A percentile compares a stretch with the other conserved stretches of the same genome.
Conservation (phyloP, 2,113 vertebrate species). For the Syngnathoides biaculeatus region DNA sequence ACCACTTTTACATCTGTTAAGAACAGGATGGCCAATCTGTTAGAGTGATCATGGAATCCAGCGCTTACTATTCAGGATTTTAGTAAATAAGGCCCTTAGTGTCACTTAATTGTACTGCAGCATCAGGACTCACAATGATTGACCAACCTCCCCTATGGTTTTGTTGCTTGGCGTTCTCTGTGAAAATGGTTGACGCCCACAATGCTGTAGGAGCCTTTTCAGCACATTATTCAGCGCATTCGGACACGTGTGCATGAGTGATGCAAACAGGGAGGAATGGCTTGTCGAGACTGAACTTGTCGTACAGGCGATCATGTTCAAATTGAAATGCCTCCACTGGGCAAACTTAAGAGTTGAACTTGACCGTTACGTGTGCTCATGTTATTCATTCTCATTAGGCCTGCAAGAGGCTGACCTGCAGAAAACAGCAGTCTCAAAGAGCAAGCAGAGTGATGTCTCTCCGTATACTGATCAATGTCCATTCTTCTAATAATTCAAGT, state of each 20-base stretch:
- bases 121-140: neutral
- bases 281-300: slow-evolving; percentile 40
- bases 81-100: neutral
- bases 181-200: slow-evolving; percentile 30
- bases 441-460: slow-evolving; percentile 31
- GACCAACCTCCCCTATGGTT: neutral
- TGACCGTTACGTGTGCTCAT: slow-evolving; percentile 11
- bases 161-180: neutral
- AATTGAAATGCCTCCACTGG: slow-evolving; percentile 19
- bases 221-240: neutral
- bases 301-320: slow-evolving; percentile 53
- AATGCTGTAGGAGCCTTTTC: slow-evolving; percentile 41
- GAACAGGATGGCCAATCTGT: neutral
- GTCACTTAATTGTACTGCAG: neutral
- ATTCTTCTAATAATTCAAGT: slow-evolving; percentile 46
- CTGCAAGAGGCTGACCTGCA: slow-evolving; percentile 27
- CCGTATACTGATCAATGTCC: slow-evolving; percentile 54
- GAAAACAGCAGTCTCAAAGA: slow-evolving; percentile 7
- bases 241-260: slow-evolving; percentile 15
- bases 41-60: neutral
- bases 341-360: slow-evolving; percentile 16
- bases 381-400: slow-evolving; percentile 45
- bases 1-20: neutral
- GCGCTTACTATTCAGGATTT: neutral
- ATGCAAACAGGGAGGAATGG: slow-evolving; percentile 54